phyloP scores from a whole-genome alignment of 2,113 vertebrate genomes.

The Eira barbara region DNA sequence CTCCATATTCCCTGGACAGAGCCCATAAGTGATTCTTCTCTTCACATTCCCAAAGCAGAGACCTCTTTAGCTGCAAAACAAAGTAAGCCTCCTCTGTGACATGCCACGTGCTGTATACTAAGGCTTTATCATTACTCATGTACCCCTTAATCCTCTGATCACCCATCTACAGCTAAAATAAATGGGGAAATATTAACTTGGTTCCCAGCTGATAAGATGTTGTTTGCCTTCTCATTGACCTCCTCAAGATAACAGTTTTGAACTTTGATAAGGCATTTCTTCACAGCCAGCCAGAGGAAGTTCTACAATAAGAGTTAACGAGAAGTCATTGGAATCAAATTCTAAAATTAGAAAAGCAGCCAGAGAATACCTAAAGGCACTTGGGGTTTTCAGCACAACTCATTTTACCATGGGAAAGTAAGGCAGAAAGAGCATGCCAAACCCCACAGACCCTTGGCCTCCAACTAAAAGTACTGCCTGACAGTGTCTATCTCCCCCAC shows the following conservation, averaged over 20 bases:
- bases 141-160: not conserved
- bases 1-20: not conserved
- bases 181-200: constrained; percentile 74
- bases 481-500: not conserved
- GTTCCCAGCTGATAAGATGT: constrained; percentile 55
- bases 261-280: constrained; percentile 57
- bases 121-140: not conserved
- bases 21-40: not conserved
- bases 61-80: not conserved
- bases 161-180: constrained; percentile 59
- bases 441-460: not conserved
- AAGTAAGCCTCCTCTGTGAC: not conserved
- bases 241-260: constrained; percentile 52
- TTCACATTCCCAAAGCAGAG: not conserved
- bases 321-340: not conserved
- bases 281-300: not conserved
- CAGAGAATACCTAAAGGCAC: not conserved
- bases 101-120: not conserved
- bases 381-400: not conserved
- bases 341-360: not conserved
- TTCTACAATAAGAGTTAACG: not conserved
- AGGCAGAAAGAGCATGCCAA: not conserved
- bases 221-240: constrained; percentile 22
- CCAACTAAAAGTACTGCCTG: not conserved
- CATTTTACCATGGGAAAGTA: not conserved